phyloP scores from a whole-genome alignment of 1,140 invertebrate species.

The Triops longicaudatus region DNA sequence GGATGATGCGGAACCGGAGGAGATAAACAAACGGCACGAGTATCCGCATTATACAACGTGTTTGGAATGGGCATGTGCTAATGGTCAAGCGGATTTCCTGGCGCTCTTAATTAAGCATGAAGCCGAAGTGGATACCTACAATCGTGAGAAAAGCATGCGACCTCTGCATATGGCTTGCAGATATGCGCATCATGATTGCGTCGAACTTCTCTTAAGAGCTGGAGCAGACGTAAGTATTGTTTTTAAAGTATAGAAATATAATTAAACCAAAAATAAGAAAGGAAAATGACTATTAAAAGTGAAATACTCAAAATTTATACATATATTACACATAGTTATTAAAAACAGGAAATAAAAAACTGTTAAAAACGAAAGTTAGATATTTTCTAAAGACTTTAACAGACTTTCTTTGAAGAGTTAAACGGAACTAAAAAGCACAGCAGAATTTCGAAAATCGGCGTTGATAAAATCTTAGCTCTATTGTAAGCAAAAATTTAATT shows the following conservation, averaged over 20 bases:
- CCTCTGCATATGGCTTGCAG: slow-evolving; percentile 22
- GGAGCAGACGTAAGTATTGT: slow-evolving; percentile 21
- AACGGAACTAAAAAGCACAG: no score
- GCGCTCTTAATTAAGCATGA: slow-evolving; percentile 26
- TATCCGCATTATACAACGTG: slow-evolving; percentile 44
- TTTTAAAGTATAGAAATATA: no score
- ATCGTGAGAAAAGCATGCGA: not conserved
- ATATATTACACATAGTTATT: no score
- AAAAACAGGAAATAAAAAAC: no score
- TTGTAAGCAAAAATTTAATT: not conserved
- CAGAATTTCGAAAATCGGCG: no score
- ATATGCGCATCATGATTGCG: slow-evolving; percentile 2
- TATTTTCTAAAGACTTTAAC: no score
- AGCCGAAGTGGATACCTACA: slow-evolving; percentile 23
- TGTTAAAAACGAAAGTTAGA: no score
- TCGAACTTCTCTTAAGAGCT: slow-evolving; percentile 19
- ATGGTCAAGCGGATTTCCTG: slow-evolving; percentile 44
- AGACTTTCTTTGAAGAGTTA: no score
- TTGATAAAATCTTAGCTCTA: not conserved
- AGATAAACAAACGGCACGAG: slow-evolving; percentile 44
- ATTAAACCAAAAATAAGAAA: no score
- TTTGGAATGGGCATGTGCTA: slow-evolving; percentile 45
- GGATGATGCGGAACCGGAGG: not conserved
- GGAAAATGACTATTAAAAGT: no score
- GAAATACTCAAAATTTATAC: no score